Evolutionary conservation across 2,113 vertebrate species (phyloP).

Genomic region (Athene cunicularia): DNA sequence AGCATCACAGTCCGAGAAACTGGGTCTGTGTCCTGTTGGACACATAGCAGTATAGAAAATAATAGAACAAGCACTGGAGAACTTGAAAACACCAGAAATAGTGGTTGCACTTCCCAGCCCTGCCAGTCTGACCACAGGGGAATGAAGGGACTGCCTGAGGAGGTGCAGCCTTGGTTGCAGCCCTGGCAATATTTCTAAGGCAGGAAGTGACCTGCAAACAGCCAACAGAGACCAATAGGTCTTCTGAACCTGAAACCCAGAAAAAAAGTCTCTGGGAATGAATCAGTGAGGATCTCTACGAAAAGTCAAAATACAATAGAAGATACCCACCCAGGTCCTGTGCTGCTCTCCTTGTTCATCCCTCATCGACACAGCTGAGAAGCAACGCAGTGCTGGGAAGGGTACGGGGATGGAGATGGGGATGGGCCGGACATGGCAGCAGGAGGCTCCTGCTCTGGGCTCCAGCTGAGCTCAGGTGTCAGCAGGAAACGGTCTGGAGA

Average conservation of each 20-base stretch:
- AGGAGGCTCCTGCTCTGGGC: background rate
- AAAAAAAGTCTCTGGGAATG: background rate
- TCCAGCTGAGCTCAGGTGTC: background rate
- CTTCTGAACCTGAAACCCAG: background rate
- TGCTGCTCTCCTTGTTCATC: background rate
- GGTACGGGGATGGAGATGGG: too few species aligned
- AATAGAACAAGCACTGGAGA: background rate
- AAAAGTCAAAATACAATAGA: background rate
- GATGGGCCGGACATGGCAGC: background rate
- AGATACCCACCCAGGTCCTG: background rate
- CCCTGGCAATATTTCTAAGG: background rate
- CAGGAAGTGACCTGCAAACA: background rate
- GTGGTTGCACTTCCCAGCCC: background rate
- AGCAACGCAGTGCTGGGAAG: background rate
- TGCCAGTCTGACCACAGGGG: background rate
- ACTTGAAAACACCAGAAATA: background rate
- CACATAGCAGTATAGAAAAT: background rate
- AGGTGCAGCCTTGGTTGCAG: background rate
- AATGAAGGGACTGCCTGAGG: background rate
- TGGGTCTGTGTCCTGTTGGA: background rate
- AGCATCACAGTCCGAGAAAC: background rate
- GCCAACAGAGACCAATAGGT: background rate
- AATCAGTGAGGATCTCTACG: background rate
- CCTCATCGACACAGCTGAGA: background rate
- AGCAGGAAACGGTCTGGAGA: background rate